These are phyloP conservation scores for Ormyrus thymus DNA, from an alignment of 2,888 invertebrate genomes.

Conservation along the genomic window DNA sequence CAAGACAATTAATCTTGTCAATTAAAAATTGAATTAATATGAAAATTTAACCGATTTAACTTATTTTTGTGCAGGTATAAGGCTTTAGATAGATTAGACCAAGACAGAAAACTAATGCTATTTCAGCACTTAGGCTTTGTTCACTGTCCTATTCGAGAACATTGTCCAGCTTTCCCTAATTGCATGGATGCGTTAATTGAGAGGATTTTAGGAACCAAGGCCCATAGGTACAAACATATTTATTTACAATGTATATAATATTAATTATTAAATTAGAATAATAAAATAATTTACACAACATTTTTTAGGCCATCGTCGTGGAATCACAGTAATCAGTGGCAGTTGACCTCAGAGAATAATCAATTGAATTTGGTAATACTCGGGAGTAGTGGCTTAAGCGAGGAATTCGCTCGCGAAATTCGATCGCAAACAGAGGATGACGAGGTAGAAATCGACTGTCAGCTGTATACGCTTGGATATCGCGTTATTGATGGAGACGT, in stretches of 20 bases:
- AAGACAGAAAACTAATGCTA: constrained; percentile 94
- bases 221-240: constrained; percentile 76
- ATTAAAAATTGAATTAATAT: neutral
- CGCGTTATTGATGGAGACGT: constrained; percentile 92
- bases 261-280: constrained; percentile 2
- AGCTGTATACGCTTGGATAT: constrained; percentile 88
- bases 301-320: constrained; percentile 78
- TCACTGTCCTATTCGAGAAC: constrained; percentile 94
- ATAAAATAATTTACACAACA: neutral
- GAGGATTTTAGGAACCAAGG: constrained; percentile 82
- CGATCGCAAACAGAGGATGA: constrained; percentile 91
- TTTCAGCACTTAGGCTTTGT: constrained; percentile 97
- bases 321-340: constrained; percentile 81
- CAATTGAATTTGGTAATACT: constrained; percentile 91
- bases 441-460: constrained; percentile 87
- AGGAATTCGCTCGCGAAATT: constrained; percentile 90
- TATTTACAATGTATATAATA: constrained; percentile 41
- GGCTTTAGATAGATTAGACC: constrained; percentile 93
- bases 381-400: constrained; percentile 90
- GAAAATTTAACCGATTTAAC: too few relatives aligned
- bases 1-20: too few relatives aligned
- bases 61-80: constrained; percentile 83
- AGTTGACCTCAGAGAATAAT: constrained; percentile 81
- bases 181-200: constrained; percentile 88
- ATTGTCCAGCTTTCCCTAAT: constrained; percentile 92